These are phyloP conservation scores for Lucifuga dentata DNA, from an alignment of 2,113 vertebrate genomes.

Conservation along the genomic window DNA sequence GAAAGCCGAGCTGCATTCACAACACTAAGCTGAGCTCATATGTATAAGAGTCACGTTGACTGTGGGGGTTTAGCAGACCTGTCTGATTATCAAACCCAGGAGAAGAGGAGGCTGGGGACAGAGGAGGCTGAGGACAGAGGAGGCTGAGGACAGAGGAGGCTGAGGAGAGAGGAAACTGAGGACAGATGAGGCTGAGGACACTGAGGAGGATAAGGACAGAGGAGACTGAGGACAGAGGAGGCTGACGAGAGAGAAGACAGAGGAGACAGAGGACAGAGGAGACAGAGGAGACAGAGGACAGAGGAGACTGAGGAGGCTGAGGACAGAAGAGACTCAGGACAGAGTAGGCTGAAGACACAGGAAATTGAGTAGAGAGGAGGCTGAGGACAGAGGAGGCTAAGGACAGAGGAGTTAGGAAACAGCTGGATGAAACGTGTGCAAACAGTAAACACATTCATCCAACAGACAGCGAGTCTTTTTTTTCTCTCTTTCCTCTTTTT, in stretches of 20 bases:
- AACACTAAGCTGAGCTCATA: constrained; percentile 64
- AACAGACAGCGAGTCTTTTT: neutral
- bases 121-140: constrained; percentile 45
- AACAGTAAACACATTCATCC: no score
- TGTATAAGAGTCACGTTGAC: constrained; percentile 74
- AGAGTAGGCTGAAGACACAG: constrained; percentile 27
- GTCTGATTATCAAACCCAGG: constrained; percentile 67
- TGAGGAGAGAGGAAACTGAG: constrained; percentile 25
- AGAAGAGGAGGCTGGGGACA: no score
- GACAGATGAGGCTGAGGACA: constrained; percentile 31
- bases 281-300: no score
- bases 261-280: constrained; percentile 24
- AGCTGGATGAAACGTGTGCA: constrained; percentile 39
- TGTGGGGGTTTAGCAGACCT: constrained; percentile 55
- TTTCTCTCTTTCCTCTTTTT: neutral
- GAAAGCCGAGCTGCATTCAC: constrained; percentile 66
- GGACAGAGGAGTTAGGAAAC: constrained; percentile 44
- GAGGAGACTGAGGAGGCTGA: no score
- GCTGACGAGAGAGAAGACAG: constrained; percentile 23
- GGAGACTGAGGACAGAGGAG: constrained; percentile 43
- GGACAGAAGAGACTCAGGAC: constrained; percentile 43
- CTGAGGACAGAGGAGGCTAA: constrained; percentile 47
- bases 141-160: constrained; percentile 27
- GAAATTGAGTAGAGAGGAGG: no score
- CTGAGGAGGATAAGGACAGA: no score